A percentile compares a stretch with the other conserved stretches of the same genome.
These are phyloP conservation scores for Sinonovacula constricta DNA, from an alignment of 1,140 invertebrate genomes.

Conservation along the genomic window DNA sequence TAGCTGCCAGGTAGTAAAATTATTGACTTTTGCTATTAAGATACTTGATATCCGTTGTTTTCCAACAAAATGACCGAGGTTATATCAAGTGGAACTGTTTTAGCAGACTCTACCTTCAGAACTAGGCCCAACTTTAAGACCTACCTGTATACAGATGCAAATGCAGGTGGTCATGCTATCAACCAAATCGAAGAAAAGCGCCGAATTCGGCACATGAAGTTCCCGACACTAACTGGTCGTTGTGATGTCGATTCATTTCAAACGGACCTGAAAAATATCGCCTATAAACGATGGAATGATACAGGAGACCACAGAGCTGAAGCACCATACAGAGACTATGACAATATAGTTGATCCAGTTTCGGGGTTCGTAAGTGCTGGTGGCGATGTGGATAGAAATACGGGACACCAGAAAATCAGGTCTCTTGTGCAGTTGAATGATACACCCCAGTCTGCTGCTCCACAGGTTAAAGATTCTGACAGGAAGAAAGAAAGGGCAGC, in stretches of 20 bases:
- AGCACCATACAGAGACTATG: constrained; percentile 72
- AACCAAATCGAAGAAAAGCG: constrained; percentile 71
- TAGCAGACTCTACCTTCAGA: constrained; percentile 70
- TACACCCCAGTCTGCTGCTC: constrained; percentile 68
- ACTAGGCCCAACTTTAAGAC: constrained; percentile 69
- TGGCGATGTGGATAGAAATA: constrained; percentile 74
- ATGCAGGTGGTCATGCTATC: constrained; percentile 67
- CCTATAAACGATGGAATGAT: constrained; percentile 73
- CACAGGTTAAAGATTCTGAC: constrained; percentile 61
- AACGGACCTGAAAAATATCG: constrained; percentile 53
- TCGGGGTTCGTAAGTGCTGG: constrained; percentile 76
- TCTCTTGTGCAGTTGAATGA: constrained; percentile 71
- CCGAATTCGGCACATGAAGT: constrained; percentile 73
- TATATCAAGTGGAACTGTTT: constrained; percentile 54
- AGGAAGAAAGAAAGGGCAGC: constrained; percentile 62
- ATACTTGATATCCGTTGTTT: too few species aligned
- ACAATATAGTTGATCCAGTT: constrained; percentile 75
- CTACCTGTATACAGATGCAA: constrained; percentile 68
- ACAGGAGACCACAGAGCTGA: constrained; percentile 66
- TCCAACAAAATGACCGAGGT: constrained; percentile 67
- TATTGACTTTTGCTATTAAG: too few species aligned
- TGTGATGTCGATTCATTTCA: constrained; percentile 72
- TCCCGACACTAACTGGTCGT: constrained; percentile 69
- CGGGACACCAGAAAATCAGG: constrained; percentile 68
- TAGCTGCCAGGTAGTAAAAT: too few species aligned